Percentiles rank a stretch among this genome's conserved stretches.
Evolutionary conservation across 2,113 vertebrate genomes (phyloP).

Genomic region (Mastomys natalensis): DNA sequence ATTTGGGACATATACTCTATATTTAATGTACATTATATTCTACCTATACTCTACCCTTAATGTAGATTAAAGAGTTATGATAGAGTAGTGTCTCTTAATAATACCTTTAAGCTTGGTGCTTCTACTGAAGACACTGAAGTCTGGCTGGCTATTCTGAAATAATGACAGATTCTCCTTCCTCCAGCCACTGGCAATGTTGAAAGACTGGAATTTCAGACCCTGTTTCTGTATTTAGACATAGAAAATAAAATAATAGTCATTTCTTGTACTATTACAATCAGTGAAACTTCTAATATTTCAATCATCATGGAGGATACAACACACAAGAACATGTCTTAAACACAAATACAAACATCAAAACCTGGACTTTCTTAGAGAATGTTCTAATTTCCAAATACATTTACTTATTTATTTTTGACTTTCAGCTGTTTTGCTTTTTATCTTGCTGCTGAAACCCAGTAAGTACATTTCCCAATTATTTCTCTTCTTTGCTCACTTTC

Average conservation of each 20-base stretch:
- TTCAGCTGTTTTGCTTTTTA: not conserved
- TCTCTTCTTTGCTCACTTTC: not conserved
- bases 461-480: not conserved
- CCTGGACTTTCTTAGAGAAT: not conserved
- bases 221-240: not conserved
- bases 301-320: not conserved
- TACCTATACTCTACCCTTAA: not conserved
- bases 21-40: not conserved
- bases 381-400: too few species aligned
- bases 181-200: not conserved
- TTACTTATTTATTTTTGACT: not conserved
- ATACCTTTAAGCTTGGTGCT: not conserved
- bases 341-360: not conserved
- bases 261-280: not conserved
- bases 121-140: not conserved
- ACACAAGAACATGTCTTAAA: not conserved
- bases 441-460: not conserved
- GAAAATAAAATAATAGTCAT: not conserved
- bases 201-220: not conserved
- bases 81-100: not conserved
- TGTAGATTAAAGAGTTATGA: not conserved
- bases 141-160: not conserved
- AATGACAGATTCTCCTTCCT: not conserved
- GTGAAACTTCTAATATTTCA: not conserved
- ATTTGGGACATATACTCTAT: not conserved